A percentile compares a stretch with the other conserved stretches of the same genome.
These are phyloP conservation scores for Mastomys coucha DNA, from an alignment of 2,113 vertebrate genomes.

Conservation along the genomic window DNA sequence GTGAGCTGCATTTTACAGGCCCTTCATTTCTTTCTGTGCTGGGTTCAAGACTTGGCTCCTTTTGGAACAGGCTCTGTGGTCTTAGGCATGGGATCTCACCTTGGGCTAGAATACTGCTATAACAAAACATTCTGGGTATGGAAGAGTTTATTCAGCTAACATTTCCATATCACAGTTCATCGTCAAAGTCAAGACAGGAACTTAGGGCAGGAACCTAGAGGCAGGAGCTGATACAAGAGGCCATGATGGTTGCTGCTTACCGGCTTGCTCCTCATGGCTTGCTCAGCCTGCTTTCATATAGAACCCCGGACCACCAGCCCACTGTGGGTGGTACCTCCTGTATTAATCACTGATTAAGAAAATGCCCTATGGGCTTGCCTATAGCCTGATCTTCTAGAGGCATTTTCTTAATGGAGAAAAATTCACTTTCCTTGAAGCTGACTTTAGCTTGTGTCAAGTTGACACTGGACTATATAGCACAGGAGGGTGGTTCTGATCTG, in stretches of 20 bases:
- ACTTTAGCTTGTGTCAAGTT: not conserved
- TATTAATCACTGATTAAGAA: not conserved
- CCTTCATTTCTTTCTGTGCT: not conserved
- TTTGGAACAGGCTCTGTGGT: not conserved
- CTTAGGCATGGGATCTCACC: not conserved
- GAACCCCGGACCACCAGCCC: not conserved
- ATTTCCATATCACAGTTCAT: not conserved
- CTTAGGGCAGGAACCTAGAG: not conserved
- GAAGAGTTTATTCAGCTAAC: not conserved
- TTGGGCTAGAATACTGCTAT: not conserved
- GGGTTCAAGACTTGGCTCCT: not conserved
- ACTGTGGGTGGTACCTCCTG: not conserved
- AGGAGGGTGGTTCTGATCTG: not conserved
- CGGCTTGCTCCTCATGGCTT: not conserved
- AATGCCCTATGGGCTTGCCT: not conserved
- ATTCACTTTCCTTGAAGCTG: not conserved
- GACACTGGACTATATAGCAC: not conserved
- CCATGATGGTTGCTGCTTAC: not conserved
- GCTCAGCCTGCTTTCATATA: not conserved
- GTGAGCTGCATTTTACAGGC: rapidly evolving
- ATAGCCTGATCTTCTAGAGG: not conserved
- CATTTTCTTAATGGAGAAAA: not conserved
- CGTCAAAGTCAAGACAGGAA: not conserved
- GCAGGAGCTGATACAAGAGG: not conserved
- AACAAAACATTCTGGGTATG: not conserved